Evolutionary conservation across 1,140 invertebrate species (phyloP), one percentile per base, ranked within the genome.

Genomic region (Drosophila pachea): DNA sequence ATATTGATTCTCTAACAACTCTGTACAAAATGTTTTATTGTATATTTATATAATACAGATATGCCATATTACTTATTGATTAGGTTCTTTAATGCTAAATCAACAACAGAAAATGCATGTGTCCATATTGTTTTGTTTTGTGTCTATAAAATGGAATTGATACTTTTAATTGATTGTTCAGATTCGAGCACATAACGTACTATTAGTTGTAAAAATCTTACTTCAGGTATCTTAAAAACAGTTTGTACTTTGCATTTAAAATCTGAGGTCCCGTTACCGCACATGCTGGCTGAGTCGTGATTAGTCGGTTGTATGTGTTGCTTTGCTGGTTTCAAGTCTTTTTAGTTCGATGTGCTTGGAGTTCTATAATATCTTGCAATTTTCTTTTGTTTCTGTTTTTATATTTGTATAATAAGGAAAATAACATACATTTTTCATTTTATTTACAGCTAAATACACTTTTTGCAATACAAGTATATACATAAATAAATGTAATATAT

Each of bases 1-100:
- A 49, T 63, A 78, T 82, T 78, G 71, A 72, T 77, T 83, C 83
- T 78, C 61, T 76, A 83, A 82, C 78, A 83, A 78, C 68, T 82
- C 54, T 75, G 78, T 83, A 82, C 74, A 78, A 82, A 82, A 82
- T 22, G 22, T 1, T 22, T 22, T 22, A 78, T 78, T 74, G 74
- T 72, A 54, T 48, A 32, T 77, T 59, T 82, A 68, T 31, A 36
- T 38, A 31, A 47, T 45, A 54, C 43, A 56, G 5, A 68, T 53
- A 31, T 36, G 52, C 64, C 22, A 43, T 33, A 22, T 16, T 29
- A 64, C 47, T 16, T 43, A 56, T 59, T 42, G 48, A 75, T 66
- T 75, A 79, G 76, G 58, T 55, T 22, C 42, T 78, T 22, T 22
- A 22, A 22, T 22, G 73, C 43, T 69, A 68, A 31, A 42, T 40